Evolutionary conservation across 2,888 invertebrate genomes (phyloP).

Genomic region (Noctua janthina): DNA sequence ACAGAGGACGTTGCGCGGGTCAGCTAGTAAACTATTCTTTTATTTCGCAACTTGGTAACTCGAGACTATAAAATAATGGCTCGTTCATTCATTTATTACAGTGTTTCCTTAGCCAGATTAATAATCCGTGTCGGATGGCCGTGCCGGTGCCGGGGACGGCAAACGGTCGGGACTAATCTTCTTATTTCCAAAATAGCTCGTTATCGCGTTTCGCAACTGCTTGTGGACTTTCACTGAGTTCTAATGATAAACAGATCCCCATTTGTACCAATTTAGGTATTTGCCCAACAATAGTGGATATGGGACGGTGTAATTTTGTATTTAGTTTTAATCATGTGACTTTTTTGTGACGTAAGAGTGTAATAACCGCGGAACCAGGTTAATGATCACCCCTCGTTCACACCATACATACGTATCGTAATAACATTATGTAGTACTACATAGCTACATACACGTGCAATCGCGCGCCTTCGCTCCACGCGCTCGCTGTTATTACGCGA

Average conservation of each 20-base stretch:
- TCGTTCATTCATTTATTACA: conserved; percentile 19
- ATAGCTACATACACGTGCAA: conserved; percentile 23
- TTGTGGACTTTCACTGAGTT: conserved; percentile 55
- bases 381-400: conserved; percentile 64
- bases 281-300: conserved; percentile 25
- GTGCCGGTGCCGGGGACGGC: conserved; percentile 33
- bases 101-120: conserved; percentile 63
- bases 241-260: conserved; percentile 44
- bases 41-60: conserved; percentile 24
- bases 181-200: conserved; percentile 59
- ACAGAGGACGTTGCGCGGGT: too few species aligned
- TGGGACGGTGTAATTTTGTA: conserved; percentile 38
- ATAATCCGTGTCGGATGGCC: conserved; percentile 64
- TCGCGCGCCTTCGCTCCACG: conserved; percentile 15
- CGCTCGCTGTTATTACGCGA: conserved; percentile 26
- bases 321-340: conserved; percentile 48
- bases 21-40: conserved; percentile 18
- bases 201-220: conserved; percentile 62
- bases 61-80: conserved; percentile 44
- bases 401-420: conserved; percentile 57
- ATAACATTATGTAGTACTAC: conserved; percentile 48
- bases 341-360: conserved; percentile 56
- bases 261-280: conserved; percentile 23
- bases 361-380: conserved; percentile 59
- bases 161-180: conserved; percentile 59